Percentiles rank a stretch among this genome's conserved stretches.
phyloP scores from a whole-genome alignment of 2,797 vertebrate genomes.

The Gadopsis bispinosus region DNA sequence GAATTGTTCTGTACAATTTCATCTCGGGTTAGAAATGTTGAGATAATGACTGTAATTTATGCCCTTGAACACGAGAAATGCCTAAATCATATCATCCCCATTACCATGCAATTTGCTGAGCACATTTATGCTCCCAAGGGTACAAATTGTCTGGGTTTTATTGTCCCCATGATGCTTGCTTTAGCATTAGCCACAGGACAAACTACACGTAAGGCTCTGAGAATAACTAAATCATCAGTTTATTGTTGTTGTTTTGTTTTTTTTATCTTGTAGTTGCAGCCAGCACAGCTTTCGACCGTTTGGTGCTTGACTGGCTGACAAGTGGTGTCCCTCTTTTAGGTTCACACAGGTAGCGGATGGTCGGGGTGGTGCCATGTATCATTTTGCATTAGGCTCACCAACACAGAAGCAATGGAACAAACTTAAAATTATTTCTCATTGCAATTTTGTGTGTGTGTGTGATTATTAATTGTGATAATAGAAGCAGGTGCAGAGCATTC shows the following conservation, averaged over 20 bases:
- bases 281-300: neutral
- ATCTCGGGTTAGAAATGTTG: neutral
- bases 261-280: neutral
- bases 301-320: neutral
- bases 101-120: constrained; percentile 41
- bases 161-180: constrained; percentile 30
- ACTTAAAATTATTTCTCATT: neutral
- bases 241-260: neutral
- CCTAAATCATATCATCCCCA: constrained; percentile 39
- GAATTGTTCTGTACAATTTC: neutral
- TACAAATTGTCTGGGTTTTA: constrained; percentile 24
- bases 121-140: constrained; percentile 14
- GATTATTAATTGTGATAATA: neutral
- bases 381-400: neutral
- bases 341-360: neutral
- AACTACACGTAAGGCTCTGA: neutral
- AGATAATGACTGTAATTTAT: constrained; percentile 24
- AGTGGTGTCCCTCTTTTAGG: neutral
- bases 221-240: constrained; percentile 16
- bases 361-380: too few species aligned
- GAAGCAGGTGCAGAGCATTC: neutral
- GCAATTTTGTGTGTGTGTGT: neutral
- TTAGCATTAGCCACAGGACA: constrained; percentile 25
- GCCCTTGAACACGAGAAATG: constrained; percentile 26
- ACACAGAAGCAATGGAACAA: neutral